Evolutionary conservation across 2,888 invertebrate genomes (phyloP), one percentile per base, ranked within the genome.

Genomic region (Luffia ferchaultella): DNA sequence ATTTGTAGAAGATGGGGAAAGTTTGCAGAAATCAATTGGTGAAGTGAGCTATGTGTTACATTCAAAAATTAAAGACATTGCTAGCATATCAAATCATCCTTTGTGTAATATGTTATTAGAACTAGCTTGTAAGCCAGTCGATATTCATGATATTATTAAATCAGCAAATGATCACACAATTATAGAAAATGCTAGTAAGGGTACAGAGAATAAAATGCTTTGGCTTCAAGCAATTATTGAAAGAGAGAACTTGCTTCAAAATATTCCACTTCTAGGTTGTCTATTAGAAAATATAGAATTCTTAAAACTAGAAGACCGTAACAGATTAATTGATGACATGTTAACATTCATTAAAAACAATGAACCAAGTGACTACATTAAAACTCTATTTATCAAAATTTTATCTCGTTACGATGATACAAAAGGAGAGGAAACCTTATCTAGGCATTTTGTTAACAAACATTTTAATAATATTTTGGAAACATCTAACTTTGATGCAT

Each of bases 1-100:
- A 56, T 72, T 70, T 68, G 72, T 73, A 55, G 68, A 72, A 16
- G 60, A 68, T 55, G 69, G 66, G 1, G 67, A 64, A 61, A 79
- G 57, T 52, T 68, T 77, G 69, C 83, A 83, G 53, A 68, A 73
- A 57, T 60, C 54, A 43, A 67, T 80, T 55, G 79, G 82, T 16
- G 76, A 79, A 54, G 53, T 75, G 1, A 72, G 73, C 58, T 66
- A 73, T 55, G 70, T 68, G 56, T 62, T 78, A 2, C 63, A 59
- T 12, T 58, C 55, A 18, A 63, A 61, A 50, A 56, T 82, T 18
- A 46, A 61, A 12, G 60, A 54, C 46, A 58, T 72, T 16, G 51
- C 52, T 15, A 55, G 53, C 54, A 19, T 70, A 1, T 54, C 62
- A 43, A 74, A 76, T 42, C 79, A 82, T 55, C 65, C 72, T 5